Base-by-base conservation (phyloP, 2,888 invertebrate genomes). In the Microctonus brassicae region DNA sequence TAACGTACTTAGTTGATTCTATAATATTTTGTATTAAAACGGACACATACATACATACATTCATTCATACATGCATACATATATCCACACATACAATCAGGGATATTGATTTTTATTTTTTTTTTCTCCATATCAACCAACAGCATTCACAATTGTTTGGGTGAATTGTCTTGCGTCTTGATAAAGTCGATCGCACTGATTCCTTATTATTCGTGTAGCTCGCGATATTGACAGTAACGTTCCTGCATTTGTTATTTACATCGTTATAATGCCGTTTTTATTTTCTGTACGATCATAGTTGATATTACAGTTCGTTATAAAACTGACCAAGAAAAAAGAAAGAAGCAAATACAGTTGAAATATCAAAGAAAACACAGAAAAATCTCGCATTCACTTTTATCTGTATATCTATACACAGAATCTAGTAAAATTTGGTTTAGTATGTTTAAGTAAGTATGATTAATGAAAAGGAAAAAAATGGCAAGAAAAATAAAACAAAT, bases 171-270 rank as follows among this genome's bases (percentile, higher is more conserved):
- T 22, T 63, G 42, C 33, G 65, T 47, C 58, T 58, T 24, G 64
- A 52, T 34, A 60, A 34, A 20, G 55, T 36, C 24, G 42, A n/a
- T n/a, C 17, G 33, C 13, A 34, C 36, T 39, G 11, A 42, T 24
- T 64, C 33, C 11, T 55, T 55, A 29, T 65, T 55, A 36, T 60
- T 66, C 34, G 65, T 65, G 39, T 58, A 65, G 36, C 34, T 70
- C 52, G 60, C 66, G 62, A 66, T 53, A 62, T 42, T 55, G 53
- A 71, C 55, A 61, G 24, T 29, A 66, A 71, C 57, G 71, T 71
- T 71, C 71, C 71, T 71, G 71, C 61, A 66, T 62, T 39, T 62
- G 62, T 69, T 69, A 62, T n/a, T 69, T 69, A 69, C 69, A 69
- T 69, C 55, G 62, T 63, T 69, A 67, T 58, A 68, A 68, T 52